phyloP scores from a whole-genome alignment of 2,113 vertebrate genomes.

The Istiophorus platypterus region DNA sequence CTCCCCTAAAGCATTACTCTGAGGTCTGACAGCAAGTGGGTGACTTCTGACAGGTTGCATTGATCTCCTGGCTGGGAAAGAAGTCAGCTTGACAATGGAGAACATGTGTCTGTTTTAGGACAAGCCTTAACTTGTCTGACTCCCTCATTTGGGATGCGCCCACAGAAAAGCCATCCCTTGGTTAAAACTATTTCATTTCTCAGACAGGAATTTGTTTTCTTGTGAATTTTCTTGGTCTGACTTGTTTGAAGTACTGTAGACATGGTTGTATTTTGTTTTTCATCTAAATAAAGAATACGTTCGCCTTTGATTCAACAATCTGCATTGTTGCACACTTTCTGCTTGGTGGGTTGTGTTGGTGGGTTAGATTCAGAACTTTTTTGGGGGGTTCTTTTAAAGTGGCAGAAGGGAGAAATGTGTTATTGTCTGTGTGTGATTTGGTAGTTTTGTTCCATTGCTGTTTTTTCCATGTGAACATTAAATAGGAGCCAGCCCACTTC shows the following conservation, averaged over 20 bases:
- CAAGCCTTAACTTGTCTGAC: constrained; percentile 83
- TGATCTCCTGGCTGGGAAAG: constrained; percentile 81
- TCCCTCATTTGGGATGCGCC: constrained; percentile 68
- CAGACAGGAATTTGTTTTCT: constrained; percentile 38
- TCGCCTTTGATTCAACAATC: constrained; percentile 56
- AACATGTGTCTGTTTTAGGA: constrained; percentile 82
- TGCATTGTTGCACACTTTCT: constrained; percentile 23
- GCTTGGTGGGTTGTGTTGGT: constrained; percentile 21
- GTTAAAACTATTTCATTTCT: constrained; percentile 51
- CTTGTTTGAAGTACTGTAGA: constrained; percentile 53
- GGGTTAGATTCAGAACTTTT: constrained; percentile 49
- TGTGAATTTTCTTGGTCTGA: constrained; percentile 30
- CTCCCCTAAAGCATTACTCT: constrained; percentile 73
- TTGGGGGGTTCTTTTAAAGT: constrained; percentile 52
- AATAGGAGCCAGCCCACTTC: constrained; percentile 74
- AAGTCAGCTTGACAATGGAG: constrained; percentile 79
- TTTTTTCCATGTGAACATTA: constrained; percentile 75
- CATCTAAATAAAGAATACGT: constrained; percentile 51
- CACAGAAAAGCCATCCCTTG: constrained; percentile 56
- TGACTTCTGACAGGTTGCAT: constrained; percentile 81
- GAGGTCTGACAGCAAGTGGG: constrained; percentile 81
- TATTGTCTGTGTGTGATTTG: constrained; percentile 80
- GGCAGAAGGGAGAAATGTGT: constrained; percentile 60
- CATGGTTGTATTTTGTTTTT: constrained; percentile 45
- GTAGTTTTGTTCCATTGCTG: constrained; percentile 60